Conservation (phyloP, 2,113 vertebrate species). For the Dicaeum eximium region DNA sequence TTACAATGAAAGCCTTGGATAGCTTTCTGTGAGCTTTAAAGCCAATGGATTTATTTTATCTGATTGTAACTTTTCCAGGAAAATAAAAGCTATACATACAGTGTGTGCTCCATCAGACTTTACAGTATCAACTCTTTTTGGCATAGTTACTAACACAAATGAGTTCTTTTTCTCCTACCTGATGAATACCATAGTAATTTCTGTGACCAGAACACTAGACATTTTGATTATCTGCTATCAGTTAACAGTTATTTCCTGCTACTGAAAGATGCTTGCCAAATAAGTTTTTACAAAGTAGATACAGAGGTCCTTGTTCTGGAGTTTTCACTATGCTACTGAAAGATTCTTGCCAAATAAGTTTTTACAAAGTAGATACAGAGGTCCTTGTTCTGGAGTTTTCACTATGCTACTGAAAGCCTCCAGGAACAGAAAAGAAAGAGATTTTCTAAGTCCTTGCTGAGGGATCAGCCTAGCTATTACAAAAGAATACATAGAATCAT, state of each 20-base stretch:
- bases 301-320: constrained; percentile 5
- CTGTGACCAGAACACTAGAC: constrained; percentile 21
- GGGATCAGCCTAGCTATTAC: neutral
- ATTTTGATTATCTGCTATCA: constrained; percentile 44
- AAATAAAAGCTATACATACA: constrained; percentile 41
- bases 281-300: constrained; percentile 2
- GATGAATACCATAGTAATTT: constrained; percentile 43
- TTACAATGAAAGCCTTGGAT: constrained; percentile 51
- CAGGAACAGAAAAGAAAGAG: neutral
- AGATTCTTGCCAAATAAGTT: constrained; percentile 29
- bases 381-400: neutral
- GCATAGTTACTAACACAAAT: constrained; percentile 3
- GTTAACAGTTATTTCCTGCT: constrained; percentile 49
- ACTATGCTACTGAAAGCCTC: neutral
- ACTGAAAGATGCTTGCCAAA: constrained; percentile 37
- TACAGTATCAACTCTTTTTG: constrained; percentile 42
- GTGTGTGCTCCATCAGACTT: constrained; percentile 20
- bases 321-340: neutral
- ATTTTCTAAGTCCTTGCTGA: neutral
- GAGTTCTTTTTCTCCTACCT: constrained; percentile 28
- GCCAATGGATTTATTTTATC: constrained; percentile 59
- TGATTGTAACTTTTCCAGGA: constrained; percentile 67
- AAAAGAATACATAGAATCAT: neutral
- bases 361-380: constrained; percentile 6
- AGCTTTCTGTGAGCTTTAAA: constrained; percentile 27